Evolutionary conservation across 2,113 vertebrate species (phyloP).

Genomic region (Peromyscus leucopus): DNA sequence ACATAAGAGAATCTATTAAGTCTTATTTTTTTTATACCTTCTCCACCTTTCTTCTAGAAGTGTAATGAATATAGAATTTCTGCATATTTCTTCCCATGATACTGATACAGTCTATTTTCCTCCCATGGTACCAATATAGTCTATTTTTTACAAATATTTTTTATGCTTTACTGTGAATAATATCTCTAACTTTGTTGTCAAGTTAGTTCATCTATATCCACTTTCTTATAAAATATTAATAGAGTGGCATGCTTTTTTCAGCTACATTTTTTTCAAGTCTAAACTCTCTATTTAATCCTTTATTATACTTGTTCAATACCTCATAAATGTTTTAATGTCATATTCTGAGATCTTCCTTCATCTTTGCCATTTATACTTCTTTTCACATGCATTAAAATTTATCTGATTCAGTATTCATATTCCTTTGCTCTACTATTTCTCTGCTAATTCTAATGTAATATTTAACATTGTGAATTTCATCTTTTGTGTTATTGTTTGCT

Average conservation of each 20-base stretch:
- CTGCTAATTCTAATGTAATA: not conserved
- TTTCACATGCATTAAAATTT: not conserved
- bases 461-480: not conserved
- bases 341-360: not conserved
- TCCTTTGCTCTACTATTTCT: not conserved
- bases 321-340: not conserved
- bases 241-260: not conserved
- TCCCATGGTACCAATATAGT: not conserved
- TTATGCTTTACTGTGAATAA: not conserved
- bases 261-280: not conserved
- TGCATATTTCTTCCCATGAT: not conserved
- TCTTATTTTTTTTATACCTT: not conserved
- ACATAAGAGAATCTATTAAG: not conserved
- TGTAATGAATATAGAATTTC: not conserved
- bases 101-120: not conserved
- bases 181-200: not conserved
- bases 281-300: slow-evolving; percentile 11
- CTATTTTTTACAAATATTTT: not conserved
- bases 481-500: not conserved
- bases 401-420: not conserved
- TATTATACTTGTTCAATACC: slow-evolving; percentile 6
- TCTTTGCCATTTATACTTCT: not conserved
- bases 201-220: not conserved
- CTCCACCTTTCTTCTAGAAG: not conserved
- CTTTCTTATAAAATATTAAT: slow-evolving; percentile 5